phyloP scores from a whole-genome alignment of 2,113 vertebrate species.

The Dryoscopus gambensis region DNA sequence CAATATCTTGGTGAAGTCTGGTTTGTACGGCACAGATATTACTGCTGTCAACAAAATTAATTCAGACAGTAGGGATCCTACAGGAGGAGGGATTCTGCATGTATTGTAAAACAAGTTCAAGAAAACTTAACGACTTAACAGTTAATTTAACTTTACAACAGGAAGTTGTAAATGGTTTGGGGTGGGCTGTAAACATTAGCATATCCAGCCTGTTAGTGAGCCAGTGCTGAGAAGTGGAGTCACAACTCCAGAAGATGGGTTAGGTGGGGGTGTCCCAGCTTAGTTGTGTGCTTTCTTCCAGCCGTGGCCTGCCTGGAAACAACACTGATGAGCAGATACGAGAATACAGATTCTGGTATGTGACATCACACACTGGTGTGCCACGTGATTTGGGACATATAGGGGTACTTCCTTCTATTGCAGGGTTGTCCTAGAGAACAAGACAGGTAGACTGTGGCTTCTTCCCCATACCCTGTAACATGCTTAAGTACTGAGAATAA shows the following conservation, averaged over 20 bases:
- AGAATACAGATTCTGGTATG: not conserved
- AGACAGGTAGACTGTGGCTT: not conserved
- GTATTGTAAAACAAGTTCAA: not conserved
- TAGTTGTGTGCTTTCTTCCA: not conserved
- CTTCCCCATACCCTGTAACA: not conserved
- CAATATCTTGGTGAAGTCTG: not conserved
- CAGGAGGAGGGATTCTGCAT: not conserved
- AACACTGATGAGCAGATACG: rapidly evolving
- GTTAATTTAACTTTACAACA: not conserved
- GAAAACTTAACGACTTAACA: not conserved
- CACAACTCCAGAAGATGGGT: not conserved
- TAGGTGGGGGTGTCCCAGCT: not conserved
- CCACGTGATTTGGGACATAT: not conserved
- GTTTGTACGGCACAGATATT: not conserved
- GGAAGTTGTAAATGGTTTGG: not conserved
- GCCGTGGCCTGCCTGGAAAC: not conserved
- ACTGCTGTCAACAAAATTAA: not conserved
- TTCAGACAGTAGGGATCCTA: not conserved
- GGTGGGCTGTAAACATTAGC: not conserved
- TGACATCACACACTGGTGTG: not conserved
- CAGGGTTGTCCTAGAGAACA: not conserved
- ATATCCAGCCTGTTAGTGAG: not conserved
- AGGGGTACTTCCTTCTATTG: not conserved
- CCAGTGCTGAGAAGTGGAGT: not conserved
- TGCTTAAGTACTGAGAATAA: not conserved